Evolutionary conservation across 2,797 vertebrate species (phyloP).

Genomic region (Eulemur mongoz): DNA sequence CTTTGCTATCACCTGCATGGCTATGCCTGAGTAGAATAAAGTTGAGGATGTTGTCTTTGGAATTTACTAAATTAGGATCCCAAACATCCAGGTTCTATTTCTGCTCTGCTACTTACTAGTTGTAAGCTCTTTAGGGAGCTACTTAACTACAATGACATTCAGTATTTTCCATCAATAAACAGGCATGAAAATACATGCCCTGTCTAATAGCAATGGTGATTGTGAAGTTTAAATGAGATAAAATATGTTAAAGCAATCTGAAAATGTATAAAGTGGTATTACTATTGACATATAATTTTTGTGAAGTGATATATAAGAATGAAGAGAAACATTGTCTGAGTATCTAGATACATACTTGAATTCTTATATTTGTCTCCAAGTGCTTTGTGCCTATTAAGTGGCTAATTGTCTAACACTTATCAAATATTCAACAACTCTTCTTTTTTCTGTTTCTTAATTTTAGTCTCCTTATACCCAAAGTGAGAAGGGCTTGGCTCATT

Average conservation of each 20-base stretch:
- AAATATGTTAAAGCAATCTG: background rate
- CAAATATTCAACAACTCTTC: background rate
- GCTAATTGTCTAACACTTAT: background rate
- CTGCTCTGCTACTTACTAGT: background rate
- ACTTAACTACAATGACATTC: background rate
- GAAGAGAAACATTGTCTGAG: background rate
- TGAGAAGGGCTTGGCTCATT: background rate
- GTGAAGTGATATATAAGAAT: background rate
- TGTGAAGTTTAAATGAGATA: background rate
- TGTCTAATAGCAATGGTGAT: background rate
- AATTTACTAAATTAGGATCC: background rate
- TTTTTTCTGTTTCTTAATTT: background rate
- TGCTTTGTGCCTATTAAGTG: background rate
- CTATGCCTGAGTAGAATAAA: background rate
- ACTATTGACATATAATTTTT: background rate
- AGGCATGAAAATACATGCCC: background rate
- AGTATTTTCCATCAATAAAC: background rate
- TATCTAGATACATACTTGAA: background rate
- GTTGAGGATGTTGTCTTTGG: background rate
- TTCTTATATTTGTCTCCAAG: background rate
- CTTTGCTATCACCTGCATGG: background rate
- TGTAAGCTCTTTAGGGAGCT: background rate
- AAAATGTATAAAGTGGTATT: background rate
- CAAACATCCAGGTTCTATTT: background rate
- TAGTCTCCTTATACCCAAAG: background rate